These are phyloP conservation scores for Drosophila pachea DNA, from an alignment of 1,140 invertebrate genomes.

Conservation along the genomic window DNA sequence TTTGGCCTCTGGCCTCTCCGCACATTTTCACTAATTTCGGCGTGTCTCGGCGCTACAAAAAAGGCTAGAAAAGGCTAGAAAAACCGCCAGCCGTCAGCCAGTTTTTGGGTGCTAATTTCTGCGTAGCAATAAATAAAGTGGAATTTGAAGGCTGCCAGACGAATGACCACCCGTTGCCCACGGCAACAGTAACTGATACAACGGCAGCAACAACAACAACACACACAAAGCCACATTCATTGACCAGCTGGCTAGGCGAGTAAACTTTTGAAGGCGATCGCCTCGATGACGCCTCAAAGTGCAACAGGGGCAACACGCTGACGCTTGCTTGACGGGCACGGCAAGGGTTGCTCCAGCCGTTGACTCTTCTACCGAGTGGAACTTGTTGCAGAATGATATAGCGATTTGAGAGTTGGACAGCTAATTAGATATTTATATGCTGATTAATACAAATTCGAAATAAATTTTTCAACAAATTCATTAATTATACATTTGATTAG, in stretches of 20 bases:
- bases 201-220: constrained; percentile 17
- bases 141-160: constrained; percentile 48
- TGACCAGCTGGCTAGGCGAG: constrained; percentile 45
- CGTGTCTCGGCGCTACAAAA: constrained; percentile 39
- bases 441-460: no score
- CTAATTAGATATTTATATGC: no score
- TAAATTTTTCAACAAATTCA: no score
- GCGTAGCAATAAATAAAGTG: constrained; percentile 55
- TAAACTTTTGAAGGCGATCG: constrained; percentile 36
- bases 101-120: constrained; percentile 53
- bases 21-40: no score
- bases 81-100: background rate
- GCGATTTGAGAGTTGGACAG: no score
- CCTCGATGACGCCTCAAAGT: constrained; percentile 10
- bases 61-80: constrained; percentile 6
- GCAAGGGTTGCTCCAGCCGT: constrained; percentile 11
- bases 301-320: constrained; percentile 14
- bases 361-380: background rate
- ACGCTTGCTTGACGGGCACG: constrained; percentile 6
- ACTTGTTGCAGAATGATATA: background rate
- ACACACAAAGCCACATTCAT: constrained; percentile 45
- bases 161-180: constrained; percentile 27
- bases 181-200: constrained; percentile 20
- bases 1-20: no score
- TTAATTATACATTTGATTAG: no score